Conservation (phyloP, 2,888 invertebrate species). For the Dolichopus griseipennis region DNA sequence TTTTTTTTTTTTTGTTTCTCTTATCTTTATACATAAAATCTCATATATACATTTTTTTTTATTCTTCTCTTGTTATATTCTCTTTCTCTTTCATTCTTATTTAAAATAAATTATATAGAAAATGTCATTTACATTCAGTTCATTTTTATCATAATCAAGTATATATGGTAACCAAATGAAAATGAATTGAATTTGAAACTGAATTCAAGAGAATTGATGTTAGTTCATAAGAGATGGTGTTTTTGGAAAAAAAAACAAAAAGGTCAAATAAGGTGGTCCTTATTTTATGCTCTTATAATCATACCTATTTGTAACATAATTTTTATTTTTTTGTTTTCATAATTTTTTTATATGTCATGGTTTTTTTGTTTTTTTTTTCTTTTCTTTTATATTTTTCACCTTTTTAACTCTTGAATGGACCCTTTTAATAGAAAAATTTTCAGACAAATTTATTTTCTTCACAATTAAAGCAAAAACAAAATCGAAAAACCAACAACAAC, state of each 20-base stretch:
- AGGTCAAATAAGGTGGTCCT: neutral
- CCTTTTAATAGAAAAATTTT: no score
- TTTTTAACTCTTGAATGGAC: neutral
- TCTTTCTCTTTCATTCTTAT: neutral
- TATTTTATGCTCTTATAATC: neutral
- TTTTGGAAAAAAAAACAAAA: neutral
- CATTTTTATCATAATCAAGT: neutral
- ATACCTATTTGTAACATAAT: constrained; percentile 1
- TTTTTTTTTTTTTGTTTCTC: neutral
- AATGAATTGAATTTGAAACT: no score
- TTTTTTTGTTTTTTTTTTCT: no score
- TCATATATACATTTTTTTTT: neutral
- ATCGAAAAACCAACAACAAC: no score
- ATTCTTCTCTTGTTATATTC: no score
- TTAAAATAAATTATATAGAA: neutral
- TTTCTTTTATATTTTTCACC: neutral
- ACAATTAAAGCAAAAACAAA: no score
- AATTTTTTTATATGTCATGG: no score
- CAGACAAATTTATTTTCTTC: no score
- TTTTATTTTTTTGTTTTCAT: neutral
- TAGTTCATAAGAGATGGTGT: no score
- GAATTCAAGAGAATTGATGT: no score
- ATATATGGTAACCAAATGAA: no score
- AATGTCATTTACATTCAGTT: neutral
- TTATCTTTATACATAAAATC: neutral